A percentile compares a stretch with the other conserved stretches of the same genome.
These are phyloP conservation scores for Hartigia nigra DNA, from an alignment of 2,888 invertebrate species.

Conservation along the genomic window DNA sequence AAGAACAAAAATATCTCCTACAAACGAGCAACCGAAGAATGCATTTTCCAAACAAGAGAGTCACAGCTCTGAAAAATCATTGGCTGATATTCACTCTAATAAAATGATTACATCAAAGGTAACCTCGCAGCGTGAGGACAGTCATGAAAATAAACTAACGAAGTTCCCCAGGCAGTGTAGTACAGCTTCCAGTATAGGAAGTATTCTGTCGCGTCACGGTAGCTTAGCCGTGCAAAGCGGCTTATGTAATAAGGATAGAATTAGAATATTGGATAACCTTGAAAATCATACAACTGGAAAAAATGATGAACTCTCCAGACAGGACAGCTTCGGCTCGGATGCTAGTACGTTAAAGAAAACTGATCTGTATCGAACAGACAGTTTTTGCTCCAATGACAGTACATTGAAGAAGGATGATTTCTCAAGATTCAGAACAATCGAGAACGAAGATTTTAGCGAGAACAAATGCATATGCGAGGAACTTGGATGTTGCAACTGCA, in stretches of 20 bases:
- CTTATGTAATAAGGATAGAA: neutral
- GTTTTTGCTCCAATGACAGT: constrained; percentile 48
- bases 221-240: constrained; percentile 33
- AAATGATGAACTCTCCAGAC: constrained; percentile 25
- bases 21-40: constrained; percentile 56
- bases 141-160: constrained; percentile 22
- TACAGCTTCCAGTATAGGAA: constrained; percentile 42
- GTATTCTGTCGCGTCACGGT: constrained; percentile 46
- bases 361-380: constrained; percentile 42
- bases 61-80: neutral
- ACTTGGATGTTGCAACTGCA: constrained; percentile 9
- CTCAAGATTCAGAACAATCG: constrained; percentile 17
- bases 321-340: constrained; percentile 38
- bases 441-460: neutral
- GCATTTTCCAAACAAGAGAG: constrained; percentile 47
- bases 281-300: neutral
- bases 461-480: constrained; percentile 13
- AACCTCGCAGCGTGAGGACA: constrained; percentile 4
- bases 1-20: constrained; percentile 62
- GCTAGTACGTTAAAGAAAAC: constrained; percentile 38
- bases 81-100: neutral
- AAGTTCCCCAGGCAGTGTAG: constrained; percentile 40
- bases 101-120: neutral
- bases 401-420: constrained; percentile 39
- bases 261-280: neutral